These are phyloP conservation scores for Melanotus villosus DNA, from an alignment of 2,888 invertebrate genomes.

Conservation along the genomic window DNA sequence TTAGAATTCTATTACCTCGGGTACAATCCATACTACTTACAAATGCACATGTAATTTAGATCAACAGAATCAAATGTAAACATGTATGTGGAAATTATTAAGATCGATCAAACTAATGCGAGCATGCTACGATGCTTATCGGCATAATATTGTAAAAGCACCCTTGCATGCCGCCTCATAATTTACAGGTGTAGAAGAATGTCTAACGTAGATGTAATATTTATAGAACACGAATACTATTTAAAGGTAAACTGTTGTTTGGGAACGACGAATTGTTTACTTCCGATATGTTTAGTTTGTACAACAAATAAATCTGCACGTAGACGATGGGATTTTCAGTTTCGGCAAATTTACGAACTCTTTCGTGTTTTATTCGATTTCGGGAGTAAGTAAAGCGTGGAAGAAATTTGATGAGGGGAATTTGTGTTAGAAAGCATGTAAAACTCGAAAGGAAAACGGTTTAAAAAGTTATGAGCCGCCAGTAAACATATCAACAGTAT, in stretches of 20 bases:
- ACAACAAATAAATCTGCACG: background rate
- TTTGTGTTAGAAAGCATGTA: background rate
- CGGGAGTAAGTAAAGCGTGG: background rate
- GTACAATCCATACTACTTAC: slow-evolving; percentile 6
- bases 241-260: slow-evolving; percentile 34
- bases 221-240: slow-evolving; percentile 34
- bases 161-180: slow-evolving; percentile 50
- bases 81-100: slow-evolving; percentile 48
- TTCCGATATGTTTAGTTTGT: slow-evolving; percentile 9
- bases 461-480: slow-evolving; percentile 9
- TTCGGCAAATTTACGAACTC: background rate
- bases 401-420: background rate
- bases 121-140: slow-evolving; percentile 52
- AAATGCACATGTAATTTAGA: slow-evolving; percentile 29
- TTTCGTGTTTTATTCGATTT: slow-evolving; percentile 3
- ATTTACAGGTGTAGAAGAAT: slow-evolving; percentile 50
- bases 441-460: background rate
- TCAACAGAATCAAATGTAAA: slow-evolving; percentile 31
- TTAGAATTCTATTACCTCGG: slow-evolving; percentile 14
- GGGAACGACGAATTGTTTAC: slow-evolving; percentile 27
- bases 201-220: slow-evolving; percentile 28
- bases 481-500: slow-evolving; percentile 27
- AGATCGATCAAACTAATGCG: slow-evolving; percentile 55
- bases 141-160: slow-evolving; percentile 52
- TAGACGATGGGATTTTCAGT: background rate